These are phyloP conservation scores for Pristiophorus japonicus DNA, from an alignment of 2,113 vertebrate genomes.

Conservation along the genomic window DNA sequence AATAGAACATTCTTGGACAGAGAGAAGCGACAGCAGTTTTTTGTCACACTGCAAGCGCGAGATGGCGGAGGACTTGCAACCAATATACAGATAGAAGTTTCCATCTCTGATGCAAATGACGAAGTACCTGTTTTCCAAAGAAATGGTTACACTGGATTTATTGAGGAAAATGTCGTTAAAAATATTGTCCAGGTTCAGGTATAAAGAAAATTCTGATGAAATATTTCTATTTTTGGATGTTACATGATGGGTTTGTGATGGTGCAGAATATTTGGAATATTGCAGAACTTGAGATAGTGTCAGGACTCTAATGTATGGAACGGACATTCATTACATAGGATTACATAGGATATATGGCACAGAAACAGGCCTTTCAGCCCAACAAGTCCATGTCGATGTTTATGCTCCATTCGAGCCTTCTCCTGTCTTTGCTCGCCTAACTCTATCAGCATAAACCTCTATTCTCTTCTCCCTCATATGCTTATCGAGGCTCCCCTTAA, in stretches of 20 bases:
- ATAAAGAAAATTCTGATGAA: neutral
- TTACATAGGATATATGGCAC: too few relatives aligned
- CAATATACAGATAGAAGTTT: constrained; percentile 3
- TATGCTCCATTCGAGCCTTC: too few relatives aligned
- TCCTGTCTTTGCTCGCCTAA: too few relatives aligned
- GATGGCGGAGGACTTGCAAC: constrained; percentile 22
- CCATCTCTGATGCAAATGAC: constrained; percentile 13
- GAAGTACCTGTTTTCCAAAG: constrained; percentile 25
- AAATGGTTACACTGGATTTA: constrained; percentile 24
- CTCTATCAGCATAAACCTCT: too few relatives aligned
- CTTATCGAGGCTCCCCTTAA: too few relatives aligned
- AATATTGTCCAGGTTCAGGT: constrained; percentile 35
- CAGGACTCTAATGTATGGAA: neutral
- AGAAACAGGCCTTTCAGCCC: too few relatives aligned
- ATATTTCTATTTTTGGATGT: neutral
- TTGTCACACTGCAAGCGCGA: constrained; percentile 2
- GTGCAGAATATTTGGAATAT: neutral
- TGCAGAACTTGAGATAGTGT: neutral
- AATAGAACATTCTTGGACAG: neutral
- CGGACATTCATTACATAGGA: neutral
- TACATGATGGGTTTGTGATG: neutral
- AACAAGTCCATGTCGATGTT: too few relatives aligned
- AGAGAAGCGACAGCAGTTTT: neutral
- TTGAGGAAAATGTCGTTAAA: constrained; percentile 25
- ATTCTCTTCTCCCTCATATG: too few relatives aligned